Conservation (phyloP, 2,888 invertebrate species). For the Leptopterna dolabrata region DNA sequence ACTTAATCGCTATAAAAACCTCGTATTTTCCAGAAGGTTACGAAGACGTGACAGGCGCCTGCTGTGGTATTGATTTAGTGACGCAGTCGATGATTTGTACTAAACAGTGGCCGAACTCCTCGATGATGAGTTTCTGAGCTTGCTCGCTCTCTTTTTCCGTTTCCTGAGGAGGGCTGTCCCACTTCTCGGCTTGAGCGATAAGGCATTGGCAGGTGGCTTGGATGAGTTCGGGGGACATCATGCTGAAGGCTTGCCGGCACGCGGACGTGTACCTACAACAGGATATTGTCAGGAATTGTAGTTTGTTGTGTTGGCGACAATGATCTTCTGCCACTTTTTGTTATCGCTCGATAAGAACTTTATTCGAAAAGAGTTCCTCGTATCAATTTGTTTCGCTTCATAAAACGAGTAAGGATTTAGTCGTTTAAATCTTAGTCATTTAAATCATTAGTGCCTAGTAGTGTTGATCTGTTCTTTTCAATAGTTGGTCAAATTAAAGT, state of each 20-base stretch:
- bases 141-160: conserved; percentile 29
- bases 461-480: no score
- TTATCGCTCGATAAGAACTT: no score
- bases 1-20: not conserved
- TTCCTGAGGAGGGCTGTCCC: conserved; percentile 74
- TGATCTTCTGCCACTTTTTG: no score
- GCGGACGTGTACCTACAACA: conserved; percentile 48
- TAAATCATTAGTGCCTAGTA: no score
- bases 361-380: no score
- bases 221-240: conserved; percentile 93
- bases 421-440: no score
- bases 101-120: conserved; percentile 95
- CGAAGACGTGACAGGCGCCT: not conserved
- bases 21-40: not conserved
- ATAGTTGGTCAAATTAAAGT: no score
- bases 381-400: no score
- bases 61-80: conserved; percentile 56
- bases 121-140: conserved; percentile 81
- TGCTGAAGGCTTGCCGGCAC: conserved; percentile 76
- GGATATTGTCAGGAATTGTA: not conserved
- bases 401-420: no score
- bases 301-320: not conserved
- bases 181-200: conserved; percentile 90
- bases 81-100: conserved; percentile 83
- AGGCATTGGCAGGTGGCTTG: conserved; percentile 96